phyloP scores from a whole-genome alignment of 2,797 vertebrate genomes.

The Stomatorhinus walkeri region DNA sequence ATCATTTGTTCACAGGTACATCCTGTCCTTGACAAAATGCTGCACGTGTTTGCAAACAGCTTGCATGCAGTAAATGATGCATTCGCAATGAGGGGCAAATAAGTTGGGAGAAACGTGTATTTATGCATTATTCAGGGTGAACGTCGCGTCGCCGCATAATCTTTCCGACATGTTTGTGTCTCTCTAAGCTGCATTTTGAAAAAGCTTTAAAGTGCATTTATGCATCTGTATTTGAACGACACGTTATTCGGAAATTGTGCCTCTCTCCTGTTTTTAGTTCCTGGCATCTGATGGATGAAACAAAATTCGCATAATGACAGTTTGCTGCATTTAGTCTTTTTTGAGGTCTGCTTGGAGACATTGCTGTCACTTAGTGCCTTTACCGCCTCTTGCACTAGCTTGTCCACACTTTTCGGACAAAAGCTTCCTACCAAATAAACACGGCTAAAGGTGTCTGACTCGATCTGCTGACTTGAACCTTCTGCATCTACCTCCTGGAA shows the following conservation, averaged over 20 bases:
- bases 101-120: neutral
- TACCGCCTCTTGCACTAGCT: neutral
- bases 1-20: neutral
- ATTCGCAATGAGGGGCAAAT: neutral
- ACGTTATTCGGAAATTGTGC: neutral
- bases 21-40: constrained; percentile 5
- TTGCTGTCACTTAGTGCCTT: neutral
- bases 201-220: neutral
- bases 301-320: neutral
- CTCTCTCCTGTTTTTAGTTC: neutral
- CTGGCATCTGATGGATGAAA: neutral
- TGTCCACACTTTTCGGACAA: neutral
- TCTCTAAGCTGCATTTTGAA: neutral
- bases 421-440: neutral
- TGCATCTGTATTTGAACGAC: neutral
- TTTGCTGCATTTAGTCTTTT: neutral
- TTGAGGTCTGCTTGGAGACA: neutral
- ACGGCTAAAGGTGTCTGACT: neutral
- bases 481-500: neutral
- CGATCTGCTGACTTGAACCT: constrained; percentile 1
- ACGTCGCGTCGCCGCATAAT: neutral
- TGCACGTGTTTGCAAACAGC: constrained; percentile 8
- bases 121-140: constrained; percentile 1
- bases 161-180: neutral
- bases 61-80: constrained; percentile 7